Evolutionary conservation across 2,797 vertebrate genomes (phyloP), one percentile per base, ranked within the genome.

Genomic region (Crenichthys baileyi): DNA sequence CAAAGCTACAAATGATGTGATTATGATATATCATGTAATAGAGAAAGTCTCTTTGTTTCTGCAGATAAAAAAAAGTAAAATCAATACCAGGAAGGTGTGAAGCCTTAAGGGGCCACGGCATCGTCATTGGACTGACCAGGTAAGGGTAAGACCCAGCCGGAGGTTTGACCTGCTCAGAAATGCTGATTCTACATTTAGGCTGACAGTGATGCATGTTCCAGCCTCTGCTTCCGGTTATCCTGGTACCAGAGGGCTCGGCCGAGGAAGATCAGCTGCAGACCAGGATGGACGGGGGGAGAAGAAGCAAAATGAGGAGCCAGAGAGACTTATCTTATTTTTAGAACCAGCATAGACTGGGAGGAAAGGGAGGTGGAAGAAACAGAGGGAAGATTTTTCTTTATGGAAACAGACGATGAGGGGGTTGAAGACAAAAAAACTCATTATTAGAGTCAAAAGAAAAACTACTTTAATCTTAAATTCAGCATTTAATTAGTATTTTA

Each of bases 11-110:
- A 96, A 97, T 96, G 93, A 95, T 82, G 94, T 96, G 95, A 96
- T 97, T 95, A 97, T 97, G 96, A 97, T 95, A 82, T 94, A 95
- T 96, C 96, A 95, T 96, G 95, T 96, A 95, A 95, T 90, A 74
- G 86, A 92, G 87, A 94, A 95, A 96, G 91, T 95, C 95, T 96
- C 95, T 96, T 97, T 96, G 95, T 96, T 96, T 89, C 87, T 81
- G 73, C 91, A 39, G 87, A 46, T 26, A 79, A 82, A 44, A 77
- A 20, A 75, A 81, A 80, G 75, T 90, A 93, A 95, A 97, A 97
- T 97, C 96, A 92, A 96, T 97, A 95, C 67, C 20, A 80, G 84
- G 90, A 91, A 86, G 91, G 79, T 70, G 88, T n/a, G 81, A 76
- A 36, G 85, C 77, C 85, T 89, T 80, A 5, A 73, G 90, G 91